A percentile compares a stretch with the other conserved stretches of the same genome.
phyloP scores from a whole-genome alignment of 2,888 invertebrate species.

The Eupithecia subumbrata region DNA sequence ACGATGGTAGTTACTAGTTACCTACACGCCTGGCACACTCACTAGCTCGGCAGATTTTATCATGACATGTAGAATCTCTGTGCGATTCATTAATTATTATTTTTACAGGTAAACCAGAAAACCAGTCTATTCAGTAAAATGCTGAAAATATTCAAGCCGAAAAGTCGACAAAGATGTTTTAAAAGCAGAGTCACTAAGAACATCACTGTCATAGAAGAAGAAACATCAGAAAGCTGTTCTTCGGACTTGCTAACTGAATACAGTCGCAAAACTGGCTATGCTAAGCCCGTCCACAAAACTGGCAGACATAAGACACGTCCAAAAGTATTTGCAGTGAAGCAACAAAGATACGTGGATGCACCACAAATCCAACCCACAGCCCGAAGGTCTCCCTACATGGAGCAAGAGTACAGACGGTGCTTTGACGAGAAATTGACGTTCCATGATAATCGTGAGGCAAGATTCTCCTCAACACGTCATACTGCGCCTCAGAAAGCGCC shows the following conservation, averaged over 20 bases:
- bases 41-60: neutral
- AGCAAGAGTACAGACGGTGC: constrained; percentile 66
- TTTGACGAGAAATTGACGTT: constrained; percentile 65
- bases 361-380: constrained; percentile 42
- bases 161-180: constrained; percentile 42
- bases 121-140: constrained; percentile 63
- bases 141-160: constrained; percentile 62
- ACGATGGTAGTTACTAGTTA: no score
- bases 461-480: constrained; percentile 46
- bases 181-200: constrained; percentile 25
- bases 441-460: constrained; percentile 45
- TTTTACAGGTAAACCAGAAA: constrained; percentile 48
- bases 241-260: constrained; percentile 67
- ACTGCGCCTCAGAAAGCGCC: constrained; percentile 19
- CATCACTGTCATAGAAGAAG: constrained; percentile 16
- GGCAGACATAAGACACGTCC: constrained; percentile 48
- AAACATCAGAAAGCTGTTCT: constrained; percentile 49
- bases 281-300: constrained; percentile 23
- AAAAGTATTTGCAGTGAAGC: constrained; percentile 46
- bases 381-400: constrained; percentile 59
- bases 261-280: constrained; percentile 52
- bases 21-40: neutral
- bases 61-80: neutral
- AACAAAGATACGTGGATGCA: constrained; percentile 39
- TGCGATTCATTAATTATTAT: neutral